Conservation (phyloP, 2,113 vertebrate genomes). For the Nothoprocta perdicaria region DNA sequence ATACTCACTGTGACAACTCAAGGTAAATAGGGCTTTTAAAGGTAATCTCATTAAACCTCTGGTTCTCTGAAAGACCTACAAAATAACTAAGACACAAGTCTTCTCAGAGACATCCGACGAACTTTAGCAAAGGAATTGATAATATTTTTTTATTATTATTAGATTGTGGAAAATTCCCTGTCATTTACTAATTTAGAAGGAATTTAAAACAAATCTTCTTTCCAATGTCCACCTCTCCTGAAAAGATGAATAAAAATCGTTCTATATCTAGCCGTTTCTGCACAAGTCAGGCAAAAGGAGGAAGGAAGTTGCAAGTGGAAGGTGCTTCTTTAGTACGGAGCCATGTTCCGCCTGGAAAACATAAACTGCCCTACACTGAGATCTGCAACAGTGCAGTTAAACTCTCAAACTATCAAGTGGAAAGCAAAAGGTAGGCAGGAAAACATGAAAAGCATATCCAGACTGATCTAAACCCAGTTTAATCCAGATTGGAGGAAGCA, state of each 20-base stretch:
- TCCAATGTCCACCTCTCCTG: background rate
- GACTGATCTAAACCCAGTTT: background rate
- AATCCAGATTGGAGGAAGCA: background rate
- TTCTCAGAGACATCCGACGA: background rate
- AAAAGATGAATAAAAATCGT: background rate
- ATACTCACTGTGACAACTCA: background rate
- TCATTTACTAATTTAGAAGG: background rate
- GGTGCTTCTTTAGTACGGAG: background rate
- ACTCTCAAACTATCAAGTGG: background rate
- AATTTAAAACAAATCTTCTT: background rate
- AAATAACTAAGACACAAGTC: background rate
- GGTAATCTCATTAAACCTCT: background rate
- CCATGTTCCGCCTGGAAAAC: background rate
- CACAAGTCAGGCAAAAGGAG: background rate
- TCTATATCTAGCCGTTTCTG: background rate
- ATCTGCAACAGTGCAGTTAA: rapidly evolving
- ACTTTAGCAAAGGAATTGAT: background rate
- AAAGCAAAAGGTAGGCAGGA: too few relatives aligned
- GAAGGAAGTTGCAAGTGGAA: background rate
- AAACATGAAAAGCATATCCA: background rate
- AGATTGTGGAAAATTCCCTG: background rate
- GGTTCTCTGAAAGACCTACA: background rate
- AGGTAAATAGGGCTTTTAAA: conserved; percentile 1
- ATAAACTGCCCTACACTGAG: background rate
- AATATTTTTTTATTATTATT: background rate